phyloP scores from a whole-genome alignment of 2,888 invertebrate genomes.

The Euplagia quadripunctaria region DNA sequence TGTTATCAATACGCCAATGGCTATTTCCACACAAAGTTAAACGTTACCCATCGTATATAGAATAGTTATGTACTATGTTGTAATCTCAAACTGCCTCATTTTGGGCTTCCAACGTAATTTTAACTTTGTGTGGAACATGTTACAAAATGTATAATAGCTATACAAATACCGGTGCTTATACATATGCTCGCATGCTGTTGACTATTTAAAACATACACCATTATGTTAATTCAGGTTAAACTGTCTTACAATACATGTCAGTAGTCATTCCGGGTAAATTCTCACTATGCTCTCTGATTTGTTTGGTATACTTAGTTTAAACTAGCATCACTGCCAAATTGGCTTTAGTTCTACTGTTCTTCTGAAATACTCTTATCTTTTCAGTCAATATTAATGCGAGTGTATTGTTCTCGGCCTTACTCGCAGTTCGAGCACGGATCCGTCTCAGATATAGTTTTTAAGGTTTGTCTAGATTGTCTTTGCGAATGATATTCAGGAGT shows the following conservation, averaged over 20 bases:
- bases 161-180: too few relatives aligned
- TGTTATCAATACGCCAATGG: background rate
- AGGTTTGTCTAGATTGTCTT: conserved; percentile 1
- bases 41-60: background rate
- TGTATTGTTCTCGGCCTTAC: background rate
- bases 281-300: background rate
- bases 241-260: background rate
- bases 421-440: too few relatives aligned
- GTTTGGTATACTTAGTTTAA: background rate
- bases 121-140: conserved; percentile 1
- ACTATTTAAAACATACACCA: too few relatives aligned
- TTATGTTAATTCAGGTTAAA: background rate
- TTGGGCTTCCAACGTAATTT: background rate
- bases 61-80: background rate
- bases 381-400: background rate
- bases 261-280: too few relatives aligned
- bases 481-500: background rate
- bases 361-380: background rate
- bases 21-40: background rate
- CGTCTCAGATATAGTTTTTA: background rate
- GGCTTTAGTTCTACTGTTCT: background rate
- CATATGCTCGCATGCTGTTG: too few relatives aligned
- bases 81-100: background rate
- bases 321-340: background rate
- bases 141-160: too few relatives aligned